Conservation (phyloP, 2,888 invertebrate species). For the Acronicta aceris region DNA sequence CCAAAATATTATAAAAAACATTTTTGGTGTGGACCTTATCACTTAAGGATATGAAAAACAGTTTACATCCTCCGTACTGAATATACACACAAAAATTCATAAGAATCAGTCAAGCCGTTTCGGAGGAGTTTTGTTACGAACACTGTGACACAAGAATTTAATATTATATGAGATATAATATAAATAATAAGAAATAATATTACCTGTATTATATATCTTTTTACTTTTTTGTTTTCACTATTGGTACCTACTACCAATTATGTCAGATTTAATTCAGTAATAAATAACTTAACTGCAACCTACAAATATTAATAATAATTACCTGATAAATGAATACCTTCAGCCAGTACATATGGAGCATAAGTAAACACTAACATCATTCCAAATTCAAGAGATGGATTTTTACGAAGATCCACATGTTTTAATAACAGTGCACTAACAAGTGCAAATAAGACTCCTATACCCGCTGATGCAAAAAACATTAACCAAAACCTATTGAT, state of each 20-base stretch:
- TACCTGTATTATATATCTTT: no score
- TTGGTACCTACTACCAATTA: neutral
- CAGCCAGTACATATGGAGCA: conserved; percentile 99
- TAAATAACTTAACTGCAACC: neutral
- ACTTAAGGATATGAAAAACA: no score
- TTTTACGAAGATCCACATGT: conserved; percentile 98
- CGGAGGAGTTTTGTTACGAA: no score
- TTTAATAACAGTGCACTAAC: conserved; percentile 97
- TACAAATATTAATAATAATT: conserved; percentile 39
- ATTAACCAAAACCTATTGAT: conserved; percentile 97
- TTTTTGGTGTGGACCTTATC: no score
- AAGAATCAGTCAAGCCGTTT: no score
- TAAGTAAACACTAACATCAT: conserved; percentile 99
- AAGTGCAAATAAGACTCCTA: conserved; percentile 98
- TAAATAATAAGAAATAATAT: no score
- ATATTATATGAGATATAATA: no score
- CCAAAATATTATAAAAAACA: no score
- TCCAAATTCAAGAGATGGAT: conserved; percentile 99
- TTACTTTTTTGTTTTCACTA: no score
- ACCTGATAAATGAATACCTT: conserved; percentile 98
- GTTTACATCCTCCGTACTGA: no score
- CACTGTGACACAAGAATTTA: no score
- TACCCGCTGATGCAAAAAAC: conserved; percentile 99
- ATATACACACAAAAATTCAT: no score
- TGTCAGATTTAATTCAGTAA: neutral